phyloP scores from a whole-genome alignment of 2,797 vertebrate genomes.

The Hephaestus fuliginosus region DNA sequence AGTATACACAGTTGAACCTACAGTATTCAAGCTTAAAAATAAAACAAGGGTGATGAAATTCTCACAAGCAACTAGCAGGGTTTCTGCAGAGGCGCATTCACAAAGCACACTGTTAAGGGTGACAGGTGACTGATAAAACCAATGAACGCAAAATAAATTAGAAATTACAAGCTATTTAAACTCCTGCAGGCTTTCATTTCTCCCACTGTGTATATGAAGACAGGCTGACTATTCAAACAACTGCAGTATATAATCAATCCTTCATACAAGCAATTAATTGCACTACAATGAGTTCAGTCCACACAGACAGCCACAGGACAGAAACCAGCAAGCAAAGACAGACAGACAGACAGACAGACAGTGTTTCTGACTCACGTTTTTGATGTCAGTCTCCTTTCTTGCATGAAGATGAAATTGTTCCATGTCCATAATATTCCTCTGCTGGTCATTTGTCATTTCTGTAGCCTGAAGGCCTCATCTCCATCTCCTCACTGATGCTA shows the following conservation, averaged over 20 bases:
- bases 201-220: not conserved
- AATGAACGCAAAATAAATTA: not conserved
- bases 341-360: not conserved
- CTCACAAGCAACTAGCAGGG: not conserved
- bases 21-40: not conserved
- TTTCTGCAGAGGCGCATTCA: not conserved
- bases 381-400: not conserved
- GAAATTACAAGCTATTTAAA: not conserved
- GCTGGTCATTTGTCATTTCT: not conserved
- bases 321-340: not conserved
- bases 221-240: not conserved
- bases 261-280: not conserved
- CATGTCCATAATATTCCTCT: not conserved
- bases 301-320: not conserved
- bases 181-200: not conserved
- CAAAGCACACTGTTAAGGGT: not conserved
- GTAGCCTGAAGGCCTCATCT: not conserved
- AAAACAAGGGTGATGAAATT: not conserved
- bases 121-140: not conserved
- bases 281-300: not conserved
- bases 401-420: not conserved
- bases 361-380: slow-evolving; percentile 7
- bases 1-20: not conserved
- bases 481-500: not conserved
- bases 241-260: not conserved